Percentiles rank a stretch among this genome's conserved stretches.
Evolutionary conservation across 2,113 vertebrate species (phyloP).

Genomic region (Ictalurus punctatus): DNA sequence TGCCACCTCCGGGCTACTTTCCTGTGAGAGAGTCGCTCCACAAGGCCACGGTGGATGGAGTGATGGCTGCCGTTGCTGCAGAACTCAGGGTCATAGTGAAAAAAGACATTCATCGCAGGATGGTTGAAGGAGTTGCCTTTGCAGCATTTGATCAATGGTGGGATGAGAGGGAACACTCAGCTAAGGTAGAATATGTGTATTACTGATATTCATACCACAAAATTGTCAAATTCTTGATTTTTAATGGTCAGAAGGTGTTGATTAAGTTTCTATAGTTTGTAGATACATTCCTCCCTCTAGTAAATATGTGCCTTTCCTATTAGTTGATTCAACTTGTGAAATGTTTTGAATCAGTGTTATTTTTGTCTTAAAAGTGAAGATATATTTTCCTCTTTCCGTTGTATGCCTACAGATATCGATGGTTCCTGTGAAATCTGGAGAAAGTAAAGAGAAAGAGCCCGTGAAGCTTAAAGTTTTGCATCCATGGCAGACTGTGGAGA

Average conservation of each 20-base stretch:
- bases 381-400: neutral
- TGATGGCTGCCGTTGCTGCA: slow-evolving; percentile 84
- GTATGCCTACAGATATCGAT: slow-evolving; percentile 72
- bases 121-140: slow-evolving; percentile 92
- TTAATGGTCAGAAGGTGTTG: neutral
- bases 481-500: slow-evolving; percentile 83
- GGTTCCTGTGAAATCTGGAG: slow-evolving; percentile 79
- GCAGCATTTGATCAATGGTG: slow-evolving; percentile 95
- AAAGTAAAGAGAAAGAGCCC: slow-evolving; percentile 76
- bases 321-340: neutral
- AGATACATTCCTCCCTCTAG: neutral
- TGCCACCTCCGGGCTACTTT: slow-evolving; percentile 84
- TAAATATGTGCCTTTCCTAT: neutral
- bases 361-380: neutral
- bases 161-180: slow-evolving; percentile 84
- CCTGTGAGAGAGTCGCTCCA: slow-evolving; percentile 79
- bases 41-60: slow-evolving; percentile 85
- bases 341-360: neutral
- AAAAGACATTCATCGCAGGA: slow-evolving; percentile 90
- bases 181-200: slow-evolving; percentile 75
- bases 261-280: neutral
- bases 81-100: slow-evolving; percentile 92
- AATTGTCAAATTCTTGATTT: neutral
- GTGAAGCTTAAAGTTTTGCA: slow-evolving; percentile 80
- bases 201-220: neutral